phyloP scores from a whole-genome alignment of 1,140 invertebrate genomes.

The Bathynomus jamesi region DNA sequence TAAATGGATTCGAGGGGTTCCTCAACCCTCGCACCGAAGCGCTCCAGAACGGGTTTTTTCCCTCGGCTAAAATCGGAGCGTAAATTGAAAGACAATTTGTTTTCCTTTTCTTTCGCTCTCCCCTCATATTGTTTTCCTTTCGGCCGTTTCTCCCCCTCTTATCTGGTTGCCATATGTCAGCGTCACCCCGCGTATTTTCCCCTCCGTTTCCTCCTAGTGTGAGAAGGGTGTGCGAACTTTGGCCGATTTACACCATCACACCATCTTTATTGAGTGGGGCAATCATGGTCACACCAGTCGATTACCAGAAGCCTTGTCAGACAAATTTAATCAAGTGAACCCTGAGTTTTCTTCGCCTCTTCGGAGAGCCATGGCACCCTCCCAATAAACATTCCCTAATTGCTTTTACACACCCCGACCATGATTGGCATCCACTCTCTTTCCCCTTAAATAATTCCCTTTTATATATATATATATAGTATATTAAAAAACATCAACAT shows the following conservation, averaged over 20 bases:
- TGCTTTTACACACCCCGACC: background rate
- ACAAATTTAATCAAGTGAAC: background rate
- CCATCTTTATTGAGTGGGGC: background rate
- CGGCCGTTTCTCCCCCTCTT: background rate
- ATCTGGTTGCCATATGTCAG: background rate
- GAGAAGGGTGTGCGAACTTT: background rate
- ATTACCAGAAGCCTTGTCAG: background rate
- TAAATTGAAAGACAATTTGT: slow-evolving; percentile 1
- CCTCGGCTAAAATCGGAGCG: background rate
- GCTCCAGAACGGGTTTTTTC: background rate
- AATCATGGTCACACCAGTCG: background rate
- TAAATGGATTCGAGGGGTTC: background rate
- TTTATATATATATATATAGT: background rate
- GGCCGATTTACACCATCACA: background rate
- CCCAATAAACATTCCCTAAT: background rate
- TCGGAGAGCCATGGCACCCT: background rate
- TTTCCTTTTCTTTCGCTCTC: background rate
- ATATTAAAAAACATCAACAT: too few relatives aligned
- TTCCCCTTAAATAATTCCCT: too few relatives aligned
- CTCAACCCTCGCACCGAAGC: background rate
- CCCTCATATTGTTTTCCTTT: background rate
- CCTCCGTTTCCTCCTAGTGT: background rate
- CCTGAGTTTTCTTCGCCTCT: background rate
- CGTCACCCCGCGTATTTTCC: background rate
- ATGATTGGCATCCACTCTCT: too few relatives aligned